Percentiles rank a stretch among this genome's conserved stretches.
Evolutionary conservation across 2,888 invertebrate species (phyloP).

Genomic region (Ophioninae sp.): DNA sequence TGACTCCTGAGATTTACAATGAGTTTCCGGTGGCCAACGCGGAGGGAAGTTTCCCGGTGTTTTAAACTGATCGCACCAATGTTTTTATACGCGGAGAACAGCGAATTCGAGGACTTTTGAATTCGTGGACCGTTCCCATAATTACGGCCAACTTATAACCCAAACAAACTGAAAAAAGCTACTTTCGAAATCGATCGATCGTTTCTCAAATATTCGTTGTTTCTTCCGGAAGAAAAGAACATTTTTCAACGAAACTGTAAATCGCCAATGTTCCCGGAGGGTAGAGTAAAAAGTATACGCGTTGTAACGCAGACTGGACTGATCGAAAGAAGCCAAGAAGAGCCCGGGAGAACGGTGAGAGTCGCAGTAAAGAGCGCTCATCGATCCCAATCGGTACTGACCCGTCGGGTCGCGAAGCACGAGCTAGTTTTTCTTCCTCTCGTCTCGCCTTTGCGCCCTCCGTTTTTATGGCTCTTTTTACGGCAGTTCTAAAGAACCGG

Average conservation of each 20-base stretch:
- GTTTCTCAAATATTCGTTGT: too few relatives aligned
- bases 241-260: too few relatives aligned
- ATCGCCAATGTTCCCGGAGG: too few relatives aligned
- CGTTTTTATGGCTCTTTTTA: slow-evolving; percentile 57
- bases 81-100: not conserved
- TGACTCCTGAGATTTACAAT: slow-evolving; percentile 79
- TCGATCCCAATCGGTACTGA: slow-evolving; percentile 54
- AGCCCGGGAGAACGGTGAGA: not conserved
- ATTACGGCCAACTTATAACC: too few relatives aligned
- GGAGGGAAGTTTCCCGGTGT: slow-evolving; percentile 78
- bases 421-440: slow-evolving; percentile 36
- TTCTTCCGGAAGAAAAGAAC: too few relatives aligned
- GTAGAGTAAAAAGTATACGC: not conserved
- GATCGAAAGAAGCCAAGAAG: slow-evolving; percentile 28
- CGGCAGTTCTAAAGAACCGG: slow-evolving; percentile 43
- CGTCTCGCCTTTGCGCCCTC: slow-evolving; percentile 4
- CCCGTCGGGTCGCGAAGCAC: slow-evolving; percentile 49
- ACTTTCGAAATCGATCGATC: too few relatives aligned
- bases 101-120: not conserved
- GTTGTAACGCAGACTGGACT: not conserved
- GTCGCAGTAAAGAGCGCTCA: slow-evolving; percentile 50
- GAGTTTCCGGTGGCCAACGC: slow-evolving; percentile 77
- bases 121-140: too few relatives aligned
- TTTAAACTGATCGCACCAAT: slow-evolving; percentile 19
- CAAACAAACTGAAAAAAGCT: too few relatives aligned